These are phyloP conservation scores for Drosophila mimetica DNA, from an alignment of 2,888 invertebrate species.

Conservation along the genomic window DNA sequence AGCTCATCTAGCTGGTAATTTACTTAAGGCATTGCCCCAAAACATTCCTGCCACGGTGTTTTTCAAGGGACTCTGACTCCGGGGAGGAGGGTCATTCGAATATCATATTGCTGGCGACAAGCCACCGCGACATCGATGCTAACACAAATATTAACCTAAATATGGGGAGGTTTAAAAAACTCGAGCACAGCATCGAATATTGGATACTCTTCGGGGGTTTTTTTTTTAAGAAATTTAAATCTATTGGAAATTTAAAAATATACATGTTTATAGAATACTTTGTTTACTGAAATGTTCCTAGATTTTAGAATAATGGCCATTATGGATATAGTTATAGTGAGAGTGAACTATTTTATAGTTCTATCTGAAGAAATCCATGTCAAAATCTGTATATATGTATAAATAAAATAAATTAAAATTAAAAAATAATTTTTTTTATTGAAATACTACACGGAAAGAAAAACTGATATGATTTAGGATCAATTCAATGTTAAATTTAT, in stretches of 20 bases:
- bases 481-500: too few relatives aligned
- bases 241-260: background rate
- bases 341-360: too few relatives aligned
- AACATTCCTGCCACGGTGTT: slow-evolving; percentile 25
- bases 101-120: slow-evolving; percentile 50
- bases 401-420: too few relatives aligned
- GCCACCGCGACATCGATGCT: slow-evolving; percentile 54
- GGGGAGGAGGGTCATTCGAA: slow-evolving; percentile 43
- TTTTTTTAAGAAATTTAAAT: background rate
- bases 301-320: too few relatives aligned
- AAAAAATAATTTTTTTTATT: too few relatives aligned
- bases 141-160: slow-evolving; percentile 51
- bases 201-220: slow-evolving; percentile 33
- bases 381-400: too few relatives aligned
- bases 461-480: too few relatives aligned
- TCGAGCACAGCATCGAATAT: slow-evolving; percentile 5
- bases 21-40: slow-evolving; percentile 42
- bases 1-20: slow-evolving; percentile 57
- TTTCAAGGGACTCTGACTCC: slow-evolving; percentile 7
- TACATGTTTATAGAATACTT: background rate
- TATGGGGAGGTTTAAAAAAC: slow-evolving; percentile 11
- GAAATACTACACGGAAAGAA: too few relatives aligned
- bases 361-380: too few relatives aligned
- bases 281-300: too few relatives aligned
- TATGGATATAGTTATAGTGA: too few relatives aligned